Conservation (phyloP, 2,797 vertebrate genomes). For the Hirundo rustica region DNA sequence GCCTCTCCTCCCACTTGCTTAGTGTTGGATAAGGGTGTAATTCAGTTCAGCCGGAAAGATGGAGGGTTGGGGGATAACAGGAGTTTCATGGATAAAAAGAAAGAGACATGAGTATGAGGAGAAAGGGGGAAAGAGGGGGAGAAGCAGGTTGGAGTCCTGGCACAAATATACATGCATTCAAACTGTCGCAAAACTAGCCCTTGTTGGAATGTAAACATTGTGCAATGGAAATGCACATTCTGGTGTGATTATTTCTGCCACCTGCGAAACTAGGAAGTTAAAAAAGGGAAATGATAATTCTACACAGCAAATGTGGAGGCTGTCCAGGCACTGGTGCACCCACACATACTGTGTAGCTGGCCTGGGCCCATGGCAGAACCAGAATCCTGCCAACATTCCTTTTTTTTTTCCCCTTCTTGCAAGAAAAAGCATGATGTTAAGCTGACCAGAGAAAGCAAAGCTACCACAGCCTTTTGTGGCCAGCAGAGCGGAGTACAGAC, state of each 20-base stretch:
- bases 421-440: constrained; percentile 1
- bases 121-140: not conserved
- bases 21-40: constrained; percentile 13
- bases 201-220: not conserved
- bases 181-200: not conserved
- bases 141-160: not conserved
- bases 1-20: not conserved
- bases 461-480: constrained; percentile 4
- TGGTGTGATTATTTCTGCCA: not conserved
- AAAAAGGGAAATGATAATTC: not conserved
- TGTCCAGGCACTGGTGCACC: not conserved
- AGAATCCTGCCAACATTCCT: not conserved
- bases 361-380: not conserved
- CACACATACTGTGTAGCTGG: not conserved
- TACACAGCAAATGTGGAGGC: not conserved
- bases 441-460: constrained; percentile 25
- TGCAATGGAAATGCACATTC: not conserved
- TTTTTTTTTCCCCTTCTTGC: not conserved
- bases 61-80: not conserved
- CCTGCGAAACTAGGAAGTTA: not conserved
- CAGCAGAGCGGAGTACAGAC: not conserved
- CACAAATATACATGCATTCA: not conserved
- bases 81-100: not conserved
- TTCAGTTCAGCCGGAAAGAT: not conserved
- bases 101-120: not conserved